phyloP scores from a whole-genome alignment of 37 sponge, comb jelly and placozoan species.

The Geodia barretti region DNA sequence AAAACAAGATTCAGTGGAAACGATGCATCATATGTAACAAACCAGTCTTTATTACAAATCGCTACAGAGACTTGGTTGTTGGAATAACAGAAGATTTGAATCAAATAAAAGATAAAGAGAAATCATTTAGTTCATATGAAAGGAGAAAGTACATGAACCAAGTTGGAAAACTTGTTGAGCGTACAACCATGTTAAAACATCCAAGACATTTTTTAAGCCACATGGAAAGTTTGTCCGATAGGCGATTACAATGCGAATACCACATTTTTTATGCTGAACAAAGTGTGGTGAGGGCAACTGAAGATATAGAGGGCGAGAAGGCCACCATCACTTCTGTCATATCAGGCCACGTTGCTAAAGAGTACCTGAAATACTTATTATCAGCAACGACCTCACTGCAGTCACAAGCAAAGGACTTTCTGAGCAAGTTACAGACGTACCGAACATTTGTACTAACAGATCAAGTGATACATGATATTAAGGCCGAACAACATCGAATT shows the following conservation, averaged over 20 bases:
- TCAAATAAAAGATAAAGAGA: neutral
- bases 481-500: neutral
- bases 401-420: neutral
- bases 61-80: neutral
- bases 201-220: neutral
- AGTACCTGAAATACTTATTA: neutral
- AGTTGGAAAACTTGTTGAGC: neutral
- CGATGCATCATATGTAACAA: neutral
- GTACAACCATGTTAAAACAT: neutral
- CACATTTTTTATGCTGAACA: neutral
- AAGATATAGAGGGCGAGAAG: neutral
- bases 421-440: neutral
- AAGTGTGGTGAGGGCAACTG: neutral
- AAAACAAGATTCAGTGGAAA: neutral
- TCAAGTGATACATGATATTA: neutral
- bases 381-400: too few species aligned
- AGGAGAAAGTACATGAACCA: neutral
- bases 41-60: neutral
- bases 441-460: neutral
- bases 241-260: neutral
- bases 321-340: neutral
- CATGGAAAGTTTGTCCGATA: neutral
- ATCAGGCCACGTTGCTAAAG: neutral
- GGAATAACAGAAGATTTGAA: constrained; percentile 6
- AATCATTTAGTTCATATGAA: neutral